Evolutionary conservation across 2,888 invertebrate species (phyloP).

Genomic region (Cryptophagus acutangulus): DNA sequence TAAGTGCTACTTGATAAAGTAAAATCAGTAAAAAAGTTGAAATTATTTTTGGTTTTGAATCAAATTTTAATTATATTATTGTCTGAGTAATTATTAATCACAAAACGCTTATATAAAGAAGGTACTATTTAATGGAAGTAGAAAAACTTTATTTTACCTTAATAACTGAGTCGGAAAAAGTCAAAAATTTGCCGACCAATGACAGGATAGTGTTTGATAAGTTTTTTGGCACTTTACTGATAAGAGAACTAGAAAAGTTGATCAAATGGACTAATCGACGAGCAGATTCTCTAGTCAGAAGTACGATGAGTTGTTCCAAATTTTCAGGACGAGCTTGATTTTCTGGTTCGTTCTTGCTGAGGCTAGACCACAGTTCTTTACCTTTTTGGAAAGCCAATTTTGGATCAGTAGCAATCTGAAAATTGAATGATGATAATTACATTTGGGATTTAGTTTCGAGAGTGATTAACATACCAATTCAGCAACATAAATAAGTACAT

Average conservation of each 20-base stretch:
- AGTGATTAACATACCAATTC: conserved; percentile 60
- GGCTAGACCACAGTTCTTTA: conserved; percentile 62
- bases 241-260: conserved; percentile 61
- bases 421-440: conserved; percentile 5
- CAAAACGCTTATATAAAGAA: no score
- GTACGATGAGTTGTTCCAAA: conserved; percentile 69
- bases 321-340: conserved; percentile 78
- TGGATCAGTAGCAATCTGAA: conserved; percentile 73
- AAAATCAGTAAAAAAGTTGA: neutral
- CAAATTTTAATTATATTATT: neutral
- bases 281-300: conserved; percentile 73
- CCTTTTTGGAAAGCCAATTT: conserved; percentile 69
- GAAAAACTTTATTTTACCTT: conserved; percentile 54
- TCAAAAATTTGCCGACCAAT: conserved; percentile 54
- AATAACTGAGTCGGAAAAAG: conserved; percentile 58
- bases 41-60: no score
- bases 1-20: no score
- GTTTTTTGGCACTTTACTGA: conserved; percentile 54
- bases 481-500: conserved; percentile 70
- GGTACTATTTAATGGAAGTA: no score
- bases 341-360: conserved; percentile 76
- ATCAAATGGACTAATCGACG: conserved; percentile 72
- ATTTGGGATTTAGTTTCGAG: neutral
- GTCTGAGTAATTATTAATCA: neutral
- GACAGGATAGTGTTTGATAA: conserved; percentile 31